phyloP scores from a whole-genome alignment of 2,113 vertebrate genomes.

The Tilapia sparmanii region DNA sequence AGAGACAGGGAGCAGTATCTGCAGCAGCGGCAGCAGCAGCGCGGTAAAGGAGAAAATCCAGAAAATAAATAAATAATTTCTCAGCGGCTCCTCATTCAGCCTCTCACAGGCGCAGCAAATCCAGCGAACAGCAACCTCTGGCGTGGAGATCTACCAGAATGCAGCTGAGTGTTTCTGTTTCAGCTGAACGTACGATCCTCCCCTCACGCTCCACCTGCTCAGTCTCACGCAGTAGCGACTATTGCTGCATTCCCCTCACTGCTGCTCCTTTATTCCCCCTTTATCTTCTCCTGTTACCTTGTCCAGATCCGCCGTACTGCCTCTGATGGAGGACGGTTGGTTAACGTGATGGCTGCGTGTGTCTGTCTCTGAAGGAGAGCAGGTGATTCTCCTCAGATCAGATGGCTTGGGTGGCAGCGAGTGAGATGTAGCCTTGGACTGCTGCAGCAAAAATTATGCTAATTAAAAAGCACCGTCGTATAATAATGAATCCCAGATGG shows the following conservation, averaged over 20 bases:
- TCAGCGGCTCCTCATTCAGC: conserved; percentile 51
- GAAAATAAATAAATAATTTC: conserved; percentile 67
- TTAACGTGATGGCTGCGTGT: conserved; percentile 17
- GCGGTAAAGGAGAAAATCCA: conserved; percentile 64
- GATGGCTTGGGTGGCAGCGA: conserved; percentile 1
- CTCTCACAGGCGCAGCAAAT: conserved; percentile 40
- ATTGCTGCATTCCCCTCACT: conserved; percentile 58
- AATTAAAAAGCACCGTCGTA: conserved; percentile 49
- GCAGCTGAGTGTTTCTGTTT: conserved; percentile 36
- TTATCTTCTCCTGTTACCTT: conserved; percentile 32
- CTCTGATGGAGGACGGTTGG: conserved; percentile 25
- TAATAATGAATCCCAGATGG: conserved; percentile 40
- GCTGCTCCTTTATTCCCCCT: conserved; percentile 34
- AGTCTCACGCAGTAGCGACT: conserved; percentile 54
- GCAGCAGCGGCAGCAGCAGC: conserved; percentile 52
- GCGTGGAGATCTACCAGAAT: conserved; percentile 26
- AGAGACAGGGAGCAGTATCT: conserved; percentile 56
- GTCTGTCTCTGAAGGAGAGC: conserved; percentile 23
- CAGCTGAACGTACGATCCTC: conserved; percentile 16
- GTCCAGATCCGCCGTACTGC: conserved; percentile 20
- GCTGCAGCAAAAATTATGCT: conserved; percentile 57
- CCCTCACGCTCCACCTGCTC: conserved; percentile 55
- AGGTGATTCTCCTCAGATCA: conserved; percentile 41
- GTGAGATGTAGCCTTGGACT: conserved; percentile 29
- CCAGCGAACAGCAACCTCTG: conserved; percentile 35